A percentile compares a stretch with the other conserved stretches of the same genome.
phyloP scores from a whole-genome alignment of 2,888 invertebrate genomes.

The Zygaena filipendulae region DNA sequence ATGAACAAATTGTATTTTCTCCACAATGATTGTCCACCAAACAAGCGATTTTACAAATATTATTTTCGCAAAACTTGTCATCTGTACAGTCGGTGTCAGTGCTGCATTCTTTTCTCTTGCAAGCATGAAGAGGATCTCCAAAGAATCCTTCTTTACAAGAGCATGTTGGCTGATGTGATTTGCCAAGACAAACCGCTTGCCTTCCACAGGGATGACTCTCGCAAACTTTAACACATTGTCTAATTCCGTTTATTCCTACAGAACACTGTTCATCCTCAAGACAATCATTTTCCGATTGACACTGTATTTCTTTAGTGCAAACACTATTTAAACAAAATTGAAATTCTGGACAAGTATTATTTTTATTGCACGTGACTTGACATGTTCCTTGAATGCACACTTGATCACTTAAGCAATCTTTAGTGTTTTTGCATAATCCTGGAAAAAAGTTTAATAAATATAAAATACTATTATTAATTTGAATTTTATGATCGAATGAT shows the following conservation, averaged over 20 bases:
- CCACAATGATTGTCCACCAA: slow-evolving; percentile 86
- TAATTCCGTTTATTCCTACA: slow-evolving; percentile 74
- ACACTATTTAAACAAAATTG: slow-evolving; percentile 87
- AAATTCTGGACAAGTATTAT: slow-evolving; percentile 84
- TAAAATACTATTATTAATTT: too few relatives aligned
- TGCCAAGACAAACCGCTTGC: slow-evolving; percentile 82
- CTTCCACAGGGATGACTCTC: slow-evolving; percentile 80
- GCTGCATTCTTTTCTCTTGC: slow-evolving; percentile 83
- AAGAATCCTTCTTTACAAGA: slow-evolving; percentile 82
- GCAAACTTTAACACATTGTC: slow-evolving; percentile 82
- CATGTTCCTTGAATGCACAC: slow-evolving; percentile 88
- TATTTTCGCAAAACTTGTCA: slow-evolving; percentile 85
- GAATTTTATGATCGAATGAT: too few relatives aligned
- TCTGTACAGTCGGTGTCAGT: slow-evolving; percentile 77
- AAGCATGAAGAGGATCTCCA: slow-evolving; percentile 84
- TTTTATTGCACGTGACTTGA: slow-evolving; percentile 83
- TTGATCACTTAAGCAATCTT: slow-evolving; percentile 89
- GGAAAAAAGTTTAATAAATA: slow-evolving; percentile 29
- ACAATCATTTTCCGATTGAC: slow-evolving; percentile 79
- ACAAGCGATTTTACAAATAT: slow-evolving; percentile 89
- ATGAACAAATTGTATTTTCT: slow-evolving; percentile 85
- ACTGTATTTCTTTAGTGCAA: slow-evolving; percentile 85
- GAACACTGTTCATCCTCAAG: slow-evolving; percentile 77
- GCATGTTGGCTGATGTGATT: slow-evolving; percentile 80
- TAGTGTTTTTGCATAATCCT: slow-evolving; percentile 80